phyloP scores from a whole-genome alignment of 2,888 invertebrate genomes.

The Caenorhabditis japonica region DNA sequence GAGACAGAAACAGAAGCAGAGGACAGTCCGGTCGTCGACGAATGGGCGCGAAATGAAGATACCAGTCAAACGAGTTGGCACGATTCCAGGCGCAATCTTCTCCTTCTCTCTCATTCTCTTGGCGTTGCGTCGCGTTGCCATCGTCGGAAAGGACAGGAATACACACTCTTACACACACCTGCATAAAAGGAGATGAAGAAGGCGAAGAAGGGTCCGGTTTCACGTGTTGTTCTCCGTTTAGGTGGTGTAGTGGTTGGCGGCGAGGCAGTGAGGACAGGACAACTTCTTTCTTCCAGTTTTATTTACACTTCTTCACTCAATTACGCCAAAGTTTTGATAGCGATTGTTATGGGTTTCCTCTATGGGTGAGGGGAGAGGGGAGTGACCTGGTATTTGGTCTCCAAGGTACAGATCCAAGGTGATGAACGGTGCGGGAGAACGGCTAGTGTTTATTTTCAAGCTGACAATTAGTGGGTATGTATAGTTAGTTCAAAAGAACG shows the following conservation, averaged over 20 bases:
- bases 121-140: no score
- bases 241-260: constrained; percentile 34
- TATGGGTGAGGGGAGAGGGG: no score
- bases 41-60: constrained; percentile 16
- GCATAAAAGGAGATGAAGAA: no score
- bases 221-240: constrained; percentile 15
- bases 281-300: background rate
- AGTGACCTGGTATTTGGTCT: no score
- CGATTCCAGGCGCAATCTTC: constrained; percentile 53
- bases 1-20: background rate
- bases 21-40: constrained; percentile 40
- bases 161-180: constrained; percentile 25
- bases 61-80: constrained; percentile 57
- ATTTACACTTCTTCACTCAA: constrained; percentile 30
- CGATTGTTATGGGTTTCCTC: no score
- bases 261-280: background rate
- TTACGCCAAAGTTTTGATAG: no score
- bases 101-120: constrained; percentile 18
- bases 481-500: no score
- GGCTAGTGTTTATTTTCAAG: no score
- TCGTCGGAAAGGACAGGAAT: constrained; percentile 48
- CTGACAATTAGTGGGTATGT: no score
- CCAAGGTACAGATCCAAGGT: no score
- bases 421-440: no score
- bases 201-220: no score